A percentile compares a stretch with the other conserved stretches of the same genome.
Conservation (phyloP, 2,888 invertebrate species). For the Tiliacea aurago region DNA sequence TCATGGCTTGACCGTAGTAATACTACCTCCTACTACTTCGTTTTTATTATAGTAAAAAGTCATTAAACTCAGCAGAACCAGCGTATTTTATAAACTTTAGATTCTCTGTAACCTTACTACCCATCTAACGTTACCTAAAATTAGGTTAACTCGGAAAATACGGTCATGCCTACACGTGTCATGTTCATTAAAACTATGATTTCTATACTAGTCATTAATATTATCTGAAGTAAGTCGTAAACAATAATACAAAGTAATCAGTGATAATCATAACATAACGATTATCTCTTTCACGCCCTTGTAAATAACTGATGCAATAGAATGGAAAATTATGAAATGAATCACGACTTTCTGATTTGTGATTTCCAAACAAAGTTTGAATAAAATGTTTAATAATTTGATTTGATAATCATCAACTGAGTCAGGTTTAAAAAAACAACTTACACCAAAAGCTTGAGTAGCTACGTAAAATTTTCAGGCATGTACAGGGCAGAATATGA, state of each 20-base stretch:
- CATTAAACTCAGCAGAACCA: background rate
- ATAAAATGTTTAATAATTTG: background rate
- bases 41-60: background rate
- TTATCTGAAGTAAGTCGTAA: constrained; percentile 12
- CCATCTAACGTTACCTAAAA: background rate
- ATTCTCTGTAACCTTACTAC: too few relatives aligned
- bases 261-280: background rate
- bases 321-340: constrained; percentile 11
- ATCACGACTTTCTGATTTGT: background rate
- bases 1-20: constrained; percentile 4
- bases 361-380: background rate
- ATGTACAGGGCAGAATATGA: background rate
- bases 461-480: background rate
- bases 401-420: background rate
- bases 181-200: background rate
- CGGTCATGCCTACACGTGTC: background rate
- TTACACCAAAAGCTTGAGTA: background rate
- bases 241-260: constrained; percentile 13
- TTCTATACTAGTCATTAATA: background rate
- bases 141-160: background rate
- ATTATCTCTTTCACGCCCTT: constrained; percentile 34
- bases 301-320: constrained; percentile 29
- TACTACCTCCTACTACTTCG: background rate
- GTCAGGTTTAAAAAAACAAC: background rate
- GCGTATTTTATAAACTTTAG: background rate